These are phyloP conservation scores for Philopotamus ludificatus DNA, from an alignment of 1,140 invertebrate genomes.

Conservation along the genomic window DNA sequence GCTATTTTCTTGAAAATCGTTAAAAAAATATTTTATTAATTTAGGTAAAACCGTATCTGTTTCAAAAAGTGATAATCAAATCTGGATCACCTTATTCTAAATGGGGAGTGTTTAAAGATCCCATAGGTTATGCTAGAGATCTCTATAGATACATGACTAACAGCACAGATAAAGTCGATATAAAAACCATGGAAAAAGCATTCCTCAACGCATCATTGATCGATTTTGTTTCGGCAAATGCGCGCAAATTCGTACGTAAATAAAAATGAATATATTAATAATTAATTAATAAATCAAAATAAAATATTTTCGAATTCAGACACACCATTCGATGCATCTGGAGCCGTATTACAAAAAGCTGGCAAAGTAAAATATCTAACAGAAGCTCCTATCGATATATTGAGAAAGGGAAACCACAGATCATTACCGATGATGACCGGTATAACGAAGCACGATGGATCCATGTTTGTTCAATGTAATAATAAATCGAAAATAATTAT, in stretches of 20 bases:
- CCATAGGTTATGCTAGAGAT: conserved; percentile 3
- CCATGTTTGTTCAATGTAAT: conserved; percentile 22
- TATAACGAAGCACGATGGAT: conserved; percentile 34
- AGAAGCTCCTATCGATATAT: conserved; percentile 12
- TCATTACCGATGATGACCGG: conserved; percentile 33
- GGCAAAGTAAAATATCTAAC: conserved; percentile 25
- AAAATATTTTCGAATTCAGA: neutral
- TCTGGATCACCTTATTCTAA: conserved; percentile 24
- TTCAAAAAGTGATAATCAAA: conserved; percentile 34
- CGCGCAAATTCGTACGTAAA: conserved; percentile 1
- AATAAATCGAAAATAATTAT: too few species aligned
- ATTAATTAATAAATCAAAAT: neutral
- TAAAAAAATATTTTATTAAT: conserved; percentile 19
- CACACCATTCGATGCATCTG: neutral
- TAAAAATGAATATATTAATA: neutral
- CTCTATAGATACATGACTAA: neutral
- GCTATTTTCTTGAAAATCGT: too few species aligned
- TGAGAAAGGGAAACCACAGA: conserved; percentile 17
- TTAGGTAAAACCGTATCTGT: conserved; percentile 8
- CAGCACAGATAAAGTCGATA: conserved; percentile 5
- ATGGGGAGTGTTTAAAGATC: conserved; percentile 21
- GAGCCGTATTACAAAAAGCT: conserved; percentile 34
- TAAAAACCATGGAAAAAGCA: conserved; percentile 11
- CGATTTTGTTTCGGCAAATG: conserved; percentile 10
- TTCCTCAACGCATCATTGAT: conserved; percentile 30